Conservation (phyloP, 2,113 vertebrate genomes). For the Scortum barcoo region DNA sequence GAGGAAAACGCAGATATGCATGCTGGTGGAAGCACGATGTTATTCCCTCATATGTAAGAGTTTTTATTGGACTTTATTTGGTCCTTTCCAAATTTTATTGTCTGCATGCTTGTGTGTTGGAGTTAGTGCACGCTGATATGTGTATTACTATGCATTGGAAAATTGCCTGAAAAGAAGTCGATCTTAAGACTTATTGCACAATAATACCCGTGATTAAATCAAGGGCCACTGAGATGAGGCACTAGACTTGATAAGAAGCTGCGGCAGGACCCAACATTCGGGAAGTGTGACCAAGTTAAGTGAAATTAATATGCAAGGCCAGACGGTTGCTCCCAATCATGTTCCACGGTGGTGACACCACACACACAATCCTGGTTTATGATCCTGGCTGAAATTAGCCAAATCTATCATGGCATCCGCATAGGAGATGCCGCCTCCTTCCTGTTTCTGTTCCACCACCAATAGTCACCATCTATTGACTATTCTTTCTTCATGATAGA, state of each 20-base stretch:
- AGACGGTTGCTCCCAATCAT: background rate
- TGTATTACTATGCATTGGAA: constrained; percentile 11
- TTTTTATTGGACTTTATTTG: constrained; percentile 38
- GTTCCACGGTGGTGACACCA: background rate
- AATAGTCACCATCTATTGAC: too few relatives aligned
- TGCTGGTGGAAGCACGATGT: constrained; percentile 3
- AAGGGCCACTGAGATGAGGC: constrained; percentile 33
- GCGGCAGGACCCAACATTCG: constrained; percentile 2
- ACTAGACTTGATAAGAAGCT: constrained; percentile 19
- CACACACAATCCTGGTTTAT: background rate
- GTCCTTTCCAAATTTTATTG: background rate
- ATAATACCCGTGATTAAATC: constrained; percentile 50
- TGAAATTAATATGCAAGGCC: background rate
- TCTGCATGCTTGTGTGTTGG: background rate
- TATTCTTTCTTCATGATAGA: background rate
- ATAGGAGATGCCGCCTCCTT: background rate
- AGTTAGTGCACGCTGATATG: background rate
- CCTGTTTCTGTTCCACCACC: background rate
- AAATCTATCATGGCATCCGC: background rate
- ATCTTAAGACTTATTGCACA: constrained; percentile 28
- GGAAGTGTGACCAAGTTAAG: background rate
- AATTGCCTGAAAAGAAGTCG: constrained; percentile 29
- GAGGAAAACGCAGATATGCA: constrained; percentile 10
- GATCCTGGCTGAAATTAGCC: background rate
- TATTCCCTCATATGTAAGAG: constrained; percentile 27